Conservation (phyloP, 1,140 invertebrate genomes). For the Bombus balteatus region DNA sequence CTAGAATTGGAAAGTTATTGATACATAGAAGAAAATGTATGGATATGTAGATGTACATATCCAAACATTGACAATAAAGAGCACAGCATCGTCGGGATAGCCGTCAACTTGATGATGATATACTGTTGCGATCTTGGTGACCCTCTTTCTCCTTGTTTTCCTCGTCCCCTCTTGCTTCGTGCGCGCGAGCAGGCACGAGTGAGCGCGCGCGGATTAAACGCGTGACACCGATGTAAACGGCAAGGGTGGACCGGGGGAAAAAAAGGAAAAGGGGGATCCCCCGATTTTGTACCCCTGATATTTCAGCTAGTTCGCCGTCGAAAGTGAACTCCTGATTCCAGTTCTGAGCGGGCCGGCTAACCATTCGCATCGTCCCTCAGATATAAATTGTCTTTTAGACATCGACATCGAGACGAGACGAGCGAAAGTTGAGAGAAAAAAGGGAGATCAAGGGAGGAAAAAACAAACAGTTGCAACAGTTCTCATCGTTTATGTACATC, state of each 20-base stretch:
- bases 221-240: constrained; percentile 50
- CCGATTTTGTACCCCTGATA: constrained; percentile 61
- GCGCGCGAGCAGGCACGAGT: constrained; percentile 28
- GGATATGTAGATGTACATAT: not conserved
- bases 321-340: constrained; percentile 64
- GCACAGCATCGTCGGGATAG: constrained; percentile 59
- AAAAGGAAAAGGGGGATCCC: constrained; percentile 70
- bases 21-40: not conserved
- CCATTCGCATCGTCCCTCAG: constrained; percentile 66
- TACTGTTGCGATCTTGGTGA: constrained; percentile 73
- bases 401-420: not conserved
- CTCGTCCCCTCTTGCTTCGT: constrained; percentile 40
- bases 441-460: not conserved
- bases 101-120: constrained; percentile 81
- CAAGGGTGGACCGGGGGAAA: constrained; percentile 61
- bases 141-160: constrained; percentile 59
- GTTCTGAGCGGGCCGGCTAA: constrained; percentile 76
- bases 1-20: not conserved
- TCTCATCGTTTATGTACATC: not conserved
- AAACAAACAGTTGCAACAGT: not conserved
- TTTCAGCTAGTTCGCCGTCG: constrained; percentile 55
- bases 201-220: constrained; percentile 57
- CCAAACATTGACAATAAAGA: constrained; percentile 31
- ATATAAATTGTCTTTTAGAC: not conserved
- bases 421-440: constrained; percentile 12